Conservation (phyloP, 2,113 vertebrate genomes). For the Dendropsophus ebraccatus region DNA sequence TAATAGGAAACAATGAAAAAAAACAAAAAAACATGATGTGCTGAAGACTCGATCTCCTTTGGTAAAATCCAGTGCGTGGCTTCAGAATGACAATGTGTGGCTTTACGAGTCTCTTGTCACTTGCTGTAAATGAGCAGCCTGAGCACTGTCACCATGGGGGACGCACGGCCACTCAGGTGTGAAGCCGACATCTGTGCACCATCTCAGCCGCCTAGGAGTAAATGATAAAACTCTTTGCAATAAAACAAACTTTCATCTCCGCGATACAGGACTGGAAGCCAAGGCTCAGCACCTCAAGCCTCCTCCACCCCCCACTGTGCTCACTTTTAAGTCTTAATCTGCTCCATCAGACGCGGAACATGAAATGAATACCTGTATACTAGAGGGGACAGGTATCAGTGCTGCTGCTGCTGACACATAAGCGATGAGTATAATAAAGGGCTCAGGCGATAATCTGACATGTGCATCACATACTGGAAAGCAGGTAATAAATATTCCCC, state of each 20-base stretch:
- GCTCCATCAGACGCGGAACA: background rate
- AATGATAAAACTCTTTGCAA: background rate
- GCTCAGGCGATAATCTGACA: background rate
- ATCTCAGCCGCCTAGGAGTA: background rate
- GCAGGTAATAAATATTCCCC: background rate
- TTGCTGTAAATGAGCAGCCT: slow-evolving; percentile 8
- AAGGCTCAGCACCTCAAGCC: background rate
- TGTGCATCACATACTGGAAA: background rate
- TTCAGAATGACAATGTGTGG: background rate
- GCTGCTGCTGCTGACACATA: background rate
- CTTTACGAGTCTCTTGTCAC: slow-evolving; percentile 18
- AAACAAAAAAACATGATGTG: too few relatives aligned
- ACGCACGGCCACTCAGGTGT: slow-evolving; percentile 32
- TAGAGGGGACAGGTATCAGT: background rate
- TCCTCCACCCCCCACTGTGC: background rate
- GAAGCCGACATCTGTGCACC: slow-evolving; percentile 38
- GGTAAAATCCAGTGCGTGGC: background rate
- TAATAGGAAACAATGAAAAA: too few relatives aligned
- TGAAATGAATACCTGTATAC: background rate
- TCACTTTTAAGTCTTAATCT: background rate
- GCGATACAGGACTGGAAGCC: background rate
- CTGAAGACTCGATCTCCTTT: background rate
- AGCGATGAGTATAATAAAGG: background rate
- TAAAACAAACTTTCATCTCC: slow-evolving; percentile 22
- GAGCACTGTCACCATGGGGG: background rate